Conservation (phyloP, 1,140 invertebrate genomes). For the Pararge aegeria region DNA sequence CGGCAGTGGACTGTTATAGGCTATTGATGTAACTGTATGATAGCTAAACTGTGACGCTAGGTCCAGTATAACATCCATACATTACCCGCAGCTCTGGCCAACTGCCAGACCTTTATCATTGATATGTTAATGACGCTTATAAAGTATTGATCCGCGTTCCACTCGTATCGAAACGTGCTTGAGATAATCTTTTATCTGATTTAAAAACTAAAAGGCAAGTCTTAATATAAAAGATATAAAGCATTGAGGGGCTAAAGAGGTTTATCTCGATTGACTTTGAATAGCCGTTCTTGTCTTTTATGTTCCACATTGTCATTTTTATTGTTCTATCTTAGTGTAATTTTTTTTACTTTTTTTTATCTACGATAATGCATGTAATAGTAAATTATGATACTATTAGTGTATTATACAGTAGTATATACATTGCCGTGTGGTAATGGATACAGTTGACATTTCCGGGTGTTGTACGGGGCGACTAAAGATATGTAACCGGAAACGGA, state of each 20-base stretch:
- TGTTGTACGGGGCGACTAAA: too few species aligned
- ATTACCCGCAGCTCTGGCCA: conserved; percentile 17
- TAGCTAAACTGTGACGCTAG: background rate
- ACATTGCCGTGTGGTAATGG: too few species aligned
- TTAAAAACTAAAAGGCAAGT: background rate
- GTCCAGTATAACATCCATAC: background rate
- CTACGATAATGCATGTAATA: too few species aligned
- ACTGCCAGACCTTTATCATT: conserved; percentile 29
- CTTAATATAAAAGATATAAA: background rate
- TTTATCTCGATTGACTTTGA: background rate
- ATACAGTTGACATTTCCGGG: too few species aligned
- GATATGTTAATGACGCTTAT: conserved; percentile 40
- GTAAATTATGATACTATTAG: too few species aligned
- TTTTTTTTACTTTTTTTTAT: background rate
- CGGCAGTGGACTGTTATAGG: too few species aligned
- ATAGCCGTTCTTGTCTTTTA: background rate
- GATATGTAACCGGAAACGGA: too few species aligned
- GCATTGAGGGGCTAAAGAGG: background rate
- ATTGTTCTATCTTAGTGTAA: background rate
- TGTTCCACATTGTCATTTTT: background rate
- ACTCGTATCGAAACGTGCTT: conserved; percentile 17
- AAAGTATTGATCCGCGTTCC: conserved; percentile 26
- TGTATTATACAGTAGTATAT: too few species aligned
- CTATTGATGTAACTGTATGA: background rate
- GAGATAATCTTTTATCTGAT: conserved; percentile 23